phyloP scores from a whole-genome alignment of 1,140 invertebrate species.

The Sycophila sp. region DNA sequence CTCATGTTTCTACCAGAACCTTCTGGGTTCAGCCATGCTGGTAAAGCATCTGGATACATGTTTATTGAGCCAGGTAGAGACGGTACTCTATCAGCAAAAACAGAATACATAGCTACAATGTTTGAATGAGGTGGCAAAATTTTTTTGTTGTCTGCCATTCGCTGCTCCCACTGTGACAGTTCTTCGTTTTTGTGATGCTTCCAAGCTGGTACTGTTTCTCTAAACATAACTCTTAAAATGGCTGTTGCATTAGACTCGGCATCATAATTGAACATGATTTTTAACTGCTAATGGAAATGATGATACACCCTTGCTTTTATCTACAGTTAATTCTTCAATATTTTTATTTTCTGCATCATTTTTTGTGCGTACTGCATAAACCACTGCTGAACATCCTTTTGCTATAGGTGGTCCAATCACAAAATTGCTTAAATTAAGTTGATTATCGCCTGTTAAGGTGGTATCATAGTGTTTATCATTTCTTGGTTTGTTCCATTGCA shows the following conservation, averaged over 20 bases:
- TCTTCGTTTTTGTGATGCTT: slow-evolving; percentile 67
- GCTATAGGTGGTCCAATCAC: slow-evolving; percentile 77
- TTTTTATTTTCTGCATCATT: slow-evolving; percentile 41
- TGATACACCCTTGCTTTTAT: slow-evolving; percentile 39
- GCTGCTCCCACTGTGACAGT: slow-evolving; percentile 70
- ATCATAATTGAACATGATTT: slow-evolving; percentile 94
- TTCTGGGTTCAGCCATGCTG: slow-evolving; percentile 75
- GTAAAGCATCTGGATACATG: slow-evolving; percentile 84
- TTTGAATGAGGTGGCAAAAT: slow-evolving; percentile 83
- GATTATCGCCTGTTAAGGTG: slow-evolving; percentile 50
- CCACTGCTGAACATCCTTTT: slow-evolving; percentile 85
- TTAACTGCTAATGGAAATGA: slow-evolving; percentile 80
- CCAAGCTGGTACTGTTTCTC: slow-evolving; percentile 81
- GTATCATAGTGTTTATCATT: slow-evolving; percentile 68
- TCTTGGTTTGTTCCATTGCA: slow-evolving; percentile 68
- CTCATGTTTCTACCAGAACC: slow-evolving; percentile 90
- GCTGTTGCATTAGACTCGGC: slow-evolving; percentile 83
- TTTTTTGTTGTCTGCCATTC: slow-evolving; percentile 67
- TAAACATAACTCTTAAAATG: slow-evolving; percentile 82
- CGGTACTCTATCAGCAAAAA: slow-evolving; percentile 83
- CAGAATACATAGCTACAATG: slow-evolving; percentile 82
- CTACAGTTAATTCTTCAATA: slow-evolving; percentile 43
- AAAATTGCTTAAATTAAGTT: slow-evolving; percentile 71
- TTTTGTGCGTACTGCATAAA: slow-evolving; percentile 76
- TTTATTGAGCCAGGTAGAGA: slow-evolving; percentile 72